Conservation (phyloP, 2,888 invertebrate genomes). For the Drosophila crucigera region DNA sequence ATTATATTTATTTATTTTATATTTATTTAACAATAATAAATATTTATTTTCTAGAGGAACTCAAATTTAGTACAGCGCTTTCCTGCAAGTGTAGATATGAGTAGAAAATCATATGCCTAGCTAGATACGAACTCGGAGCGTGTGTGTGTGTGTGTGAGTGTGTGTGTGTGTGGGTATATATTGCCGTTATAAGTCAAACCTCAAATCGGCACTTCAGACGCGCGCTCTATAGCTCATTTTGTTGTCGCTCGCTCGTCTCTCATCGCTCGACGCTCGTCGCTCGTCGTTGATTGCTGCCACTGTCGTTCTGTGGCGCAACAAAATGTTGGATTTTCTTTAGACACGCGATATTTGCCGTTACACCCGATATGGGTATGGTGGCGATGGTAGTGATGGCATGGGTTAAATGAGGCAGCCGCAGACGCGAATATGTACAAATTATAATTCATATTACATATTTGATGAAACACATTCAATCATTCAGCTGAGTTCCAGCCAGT, state of each 20-base stretch:
- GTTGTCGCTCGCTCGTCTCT: constrained; percentile 42
- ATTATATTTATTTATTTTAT: too few species aligned
- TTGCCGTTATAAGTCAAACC: constrained; percentile 68
- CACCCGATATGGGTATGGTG: constrained; percentile 14
- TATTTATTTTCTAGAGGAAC: too few species aligned
- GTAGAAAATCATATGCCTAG: constrained; percentile 19
- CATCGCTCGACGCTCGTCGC: constrained; percentile 14
- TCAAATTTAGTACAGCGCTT: neutral
- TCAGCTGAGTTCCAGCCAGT: constrained; percentile 22
- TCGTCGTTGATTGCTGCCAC: constrained; percentile 65
- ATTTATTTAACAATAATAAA: too few species aligned
- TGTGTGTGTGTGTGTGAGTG: constrained; percentile 11
- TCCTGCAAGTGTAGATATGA: constrained; percentile 1
- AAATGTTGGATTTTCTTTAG: constrained; percentile 76
- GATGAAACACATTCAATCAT: constrained; percentile 81
- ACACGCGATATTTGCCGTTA: constrained; percentile 72
- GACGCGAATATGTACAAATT: constrained; percentile 72
- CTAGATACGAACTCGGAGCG: constrained; percentile 15
- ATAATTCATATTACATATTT: constrained; percentile 81
- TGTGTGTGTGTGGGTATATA: constrained; percentile 29
- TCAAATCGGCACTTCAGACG: constrained; percentile 79
- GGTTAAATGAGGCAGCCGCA: constrained; percentile 21
- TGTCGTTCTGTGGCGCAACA: constrained; percentile 63
- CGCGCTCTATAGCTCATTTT: constrained; percentile 74
- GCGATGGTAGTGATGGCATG: neutral